Evolutionary conservation across 2,888 invertebrate species (phyloP).

Genomic region (Colletes collaris): DNA sequence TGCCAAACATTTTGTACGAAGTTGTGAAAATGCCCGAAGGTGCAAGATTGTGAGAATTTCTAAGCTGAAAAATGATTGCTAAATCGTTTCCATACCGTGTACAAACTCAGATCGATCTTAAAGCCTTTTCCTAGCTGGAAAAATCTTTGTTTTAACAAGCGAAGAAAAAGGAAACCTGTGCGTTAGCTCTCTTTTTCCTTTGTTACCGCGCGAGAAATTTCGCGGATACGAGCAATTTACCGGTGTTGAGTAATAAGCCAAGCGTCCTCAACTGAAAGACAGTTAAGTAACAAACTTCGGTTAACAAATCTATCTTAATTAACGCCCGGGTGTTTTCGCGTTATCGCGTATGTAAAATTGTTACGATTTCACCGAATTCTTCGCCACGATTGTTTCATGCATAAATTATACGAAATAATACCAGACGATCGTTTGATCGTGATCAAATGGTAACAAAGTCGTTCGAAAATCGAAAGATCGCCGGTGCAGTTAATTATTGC

Average conservation of each 20-base stretch:
- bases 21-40: slow-evolving; percentile 14
- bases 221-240: slow-evolving; percentile 68
- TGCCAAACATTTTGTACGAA: not conserved
- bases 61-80: slow-evolving; percentile 29
- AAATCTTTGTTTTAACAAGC: slow-evolving; percentile 34
- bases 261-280: slow-evolving; percentile 55
- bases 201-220: slow-evolving; percentile 60
- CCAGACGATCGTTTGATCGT: not conserved
- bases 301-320: slow-evolving; percentile 68
- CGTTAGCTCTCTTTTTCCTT: slow-evolving; percentile 56
- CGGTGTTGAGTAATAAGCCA: slow-evolving; percentile 63
- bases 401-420: no score
- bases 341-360: slow-evolving; percentile 17
- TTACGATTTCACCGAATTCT: not conserved
- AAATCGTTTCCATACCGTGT: slow-evolving; percentile 37
- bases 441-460: slow-evolving; percentile 25
- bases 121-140: slow-evolving; percentile 28
- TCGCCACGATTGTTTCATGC: no score
- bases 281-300: slow-evolving; percentile 66
- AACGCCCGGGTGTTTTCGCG: slow-evolving; percentile 41
- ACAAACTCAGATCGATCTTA: slow-evolving; percentile 35
- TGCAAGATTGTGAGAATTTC: slow-evolving; percentile 4
- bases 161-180: slow-evolving; percentile 46
- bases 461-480: slow-evolving; percentile 43
- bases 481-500: slow-evolving; percentile 28